phyloP scores from a whole-genome alignment of 2,113 vertebrate species.

The Myrmophylax atrothorax region DNA sequence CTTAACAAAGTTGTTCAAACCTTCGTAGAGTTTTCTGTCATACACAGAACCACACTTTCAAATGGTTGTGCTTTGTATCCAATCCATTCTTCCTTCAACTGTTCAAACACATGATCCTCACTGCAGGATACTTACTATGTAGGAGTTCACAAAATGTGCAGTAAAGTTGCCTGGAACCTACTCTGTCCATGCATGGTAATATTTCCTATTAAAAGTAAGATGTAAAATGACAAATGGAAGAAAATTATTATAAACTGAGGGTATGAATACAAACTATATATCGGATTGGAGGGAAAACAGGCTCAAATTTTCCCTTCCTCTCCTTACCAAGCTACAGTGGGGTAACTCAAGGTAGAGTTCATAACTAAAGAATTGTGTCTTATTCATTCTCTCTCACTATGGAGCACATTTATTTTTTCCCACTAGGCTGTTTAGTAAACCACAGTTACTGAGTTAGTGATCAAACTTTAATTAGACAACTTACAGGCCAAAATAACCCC shows the following conservation, averaged over 20 bases:
- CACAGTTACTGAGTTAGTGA: slow-evolving; percentile 8
- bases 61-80: not conserved
- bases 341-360: not conserved
- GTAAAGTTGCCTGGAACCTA: not conserved
- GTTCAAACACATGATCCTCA: rapidly evolving
- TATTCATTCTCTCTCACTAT: not conserved
- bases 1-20: not conserved
- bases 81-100: not conserved
- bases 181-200: not conserved
- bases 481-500: not conserved
- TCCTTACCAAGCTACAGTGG: not conserved
- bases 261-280: not conserved
- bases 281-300: not conserved
- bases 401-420: not conserved
- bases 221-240: not conserved
- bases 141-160: not conserved
- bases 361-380: not conserved
- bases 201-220: not conserved
- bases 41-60: not conserved
- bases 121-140: not conserved
- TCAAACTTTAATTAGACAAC: slow-evolving; percentile 38
- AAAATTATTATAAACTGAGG: not conserved
- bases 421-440: not conserved
- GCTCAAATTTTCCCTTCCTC: not conserved
- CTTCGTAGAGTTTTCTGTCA: not conserved